Percentiles rank a stretch among this genome's conserved stretches.
phyloP scores from a whole-genome alignment of 2,797 vertebrate genomes.

The Aeoliscus strigatus region DNA sequence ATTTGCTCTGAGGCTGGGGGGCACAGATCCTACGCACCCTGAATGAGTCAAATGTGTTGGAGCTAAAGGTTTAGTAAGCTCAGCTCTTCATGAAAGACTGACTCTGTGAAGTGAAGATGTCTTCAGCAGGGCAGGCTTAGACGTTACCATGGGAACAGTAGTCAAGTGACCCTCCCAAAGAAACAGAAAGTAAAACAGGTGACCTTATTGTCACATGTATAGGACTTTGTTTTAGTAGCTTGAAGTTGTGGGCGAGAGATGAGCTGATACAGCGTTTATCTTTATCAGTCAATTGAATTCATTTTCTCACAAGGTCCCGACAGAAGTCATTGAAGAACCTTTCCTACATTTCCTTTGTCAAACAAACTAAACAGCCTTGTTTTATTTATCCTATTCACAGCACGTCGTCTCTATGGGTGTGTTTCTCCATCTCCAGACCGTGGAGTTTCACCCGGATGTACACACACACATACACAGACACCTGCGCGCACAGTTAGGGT shows the following conservation, averaged over 20 bases:
- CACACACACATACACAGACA: too few species aligned
- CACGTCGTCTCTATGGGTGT: too few species aligned
- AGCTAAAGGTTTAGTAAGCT: slow-evolving; percentile 45
- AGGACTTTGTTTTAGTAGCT: background rate
- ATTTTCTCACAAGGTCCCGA: too few species aligned
- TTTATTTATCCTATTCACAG: too few species aligned
- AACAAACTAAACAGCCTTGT: too few species aligned
- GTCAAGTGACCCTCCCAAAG: slow-evolving; percentile 28
- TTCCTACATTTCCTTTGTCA: too few species aligned
- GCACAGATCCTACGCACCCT: slow-evolving; percentile 10
- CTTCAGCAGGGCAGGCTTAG: slow-evolving; percentile 19
- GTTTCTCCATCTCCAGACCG: too few species aligned
- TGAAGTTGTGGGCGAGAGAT: background rate
- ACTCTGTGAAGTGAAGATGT: slow-evolving; percentile 33
- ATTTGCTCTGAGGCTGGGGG: slow-evolving; percentile 14
- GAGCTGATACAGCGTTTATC: too few species aligned
- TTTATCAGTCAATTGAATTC: too few species aligned
- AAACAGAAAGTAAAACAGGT: slow-evolving; percentile 16
- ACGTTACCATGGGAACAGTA: slow-evolving; percentile 55
- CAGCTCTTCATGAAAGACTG: slow-evolving; percentile 51
- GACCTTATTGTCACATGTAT: background rate
- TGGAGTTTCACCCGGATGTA: too few species aligned
- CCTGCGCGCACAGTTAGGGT: too few species aligned
- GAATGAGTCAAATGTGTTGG: slow-evolving; percentile 23
- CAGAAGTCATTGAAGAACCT: too few species aligned